Base-by-base conservation (phyloP, 2,888 invertebrate genomes). In the Heliconius aoede region DNA sequence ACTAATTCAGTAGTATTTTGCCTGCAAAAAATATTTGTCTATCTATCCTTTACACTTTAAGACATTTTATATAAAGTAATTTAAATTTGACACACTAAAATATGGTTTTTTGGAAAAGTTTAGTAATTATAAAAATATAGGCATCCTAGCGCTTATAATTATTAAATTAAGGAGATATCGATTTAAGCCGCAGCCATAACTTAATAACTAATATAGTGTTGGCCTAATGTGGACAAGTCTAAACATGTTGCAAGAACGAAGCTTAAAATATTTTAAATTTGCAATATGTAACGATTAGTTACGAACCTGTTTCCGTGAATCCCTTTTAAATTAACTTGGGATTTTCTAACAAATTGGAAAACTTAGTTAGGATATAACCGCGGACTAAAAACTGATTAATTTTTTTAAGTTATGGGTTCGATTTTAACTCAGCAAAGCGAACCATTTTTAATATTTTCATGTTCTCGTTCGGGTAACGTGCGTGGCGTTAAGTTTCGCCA, bases 331-430 rank as follows among this genome's bases (percentile, higher is more conserved):
- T 40, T 36, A 40, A 65, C 36, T 8, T 15, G 36, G 65, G 26
- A 40, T 65, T 65, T 36, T 7, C 24, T 65, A 40, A 65, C 65
- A 65, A 65, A 65, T 40, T 65, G 36, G 65, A 40, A 36, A 65
- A 65, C 36, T 65, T 36, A 40, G 36, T 65, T 65, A 36, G 36
- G 24, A 40, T 65, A 40, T 65, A 64, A 24, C 64, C 8, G 18
- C 11, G 3, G 36, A 65, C 24, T 65, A 26, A 36, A 65, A 40
- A 40, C 24, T 15, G 24, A 40, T 65, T 24, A 36, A 24, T 24
- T 65, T 65, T 9, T 15, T n/a, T 21, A 18, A 46, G 55, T 55
- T 55, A 9, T n/a, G 8, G n/a, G 11, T 55, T 55, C 55, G n/a
- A 46, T 13, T 46, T 4, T 4, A 46, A 18, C 1, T 46, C 18